Conservation (phyloP, 2,888 invertebrate genomes). For the Athalia rosae region DNA sequence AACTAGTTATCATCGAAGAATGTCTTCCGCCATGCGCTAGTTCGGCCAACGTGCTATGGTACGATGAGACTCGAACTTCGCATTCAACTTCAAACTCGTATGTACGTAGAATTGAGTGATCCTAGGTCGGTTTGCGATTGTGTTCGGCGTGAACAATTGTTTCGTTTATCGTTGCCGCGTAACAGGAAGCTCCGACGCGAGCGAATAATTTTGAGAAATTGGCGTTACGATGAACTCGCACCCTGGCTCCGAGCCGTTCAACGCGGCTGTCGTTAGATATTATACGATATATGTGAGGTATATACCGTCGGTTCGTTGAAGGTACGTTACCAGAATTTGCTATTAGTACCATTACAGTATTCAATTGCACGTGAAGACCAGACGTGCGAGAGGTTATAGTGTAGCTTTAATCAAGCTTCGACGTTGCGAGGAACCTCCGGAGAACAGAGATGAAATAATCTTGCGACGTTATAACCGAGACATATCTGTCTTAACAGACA, state of each 20-base stretch:
- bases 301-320: background rate
- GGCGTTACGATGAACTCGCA: too few relatives aligned
- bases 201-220: too few relatives aligned
- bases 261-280: too few relatives aligned
- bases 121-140: background rate
- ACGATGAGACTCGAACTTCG: too few relatives aligned
- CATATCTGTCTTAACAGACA: slow-evolving; percentile 43
- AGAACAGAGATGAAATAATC: slow-evolving; percentile 32
- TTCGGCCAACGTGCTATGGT: too few relatives aligned
- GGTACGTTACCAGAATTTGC: background rate
- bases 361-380: slow-evolving; percentile 19
- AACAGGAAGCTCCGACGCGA: too few relatives aligned
- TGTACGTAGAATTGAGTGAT: too few relatives aligned
- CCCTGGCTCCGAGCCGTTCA: too few relatives aligned
- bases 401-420: slow-evolving; percentile 40
- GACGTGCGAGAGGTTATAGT: background rate
- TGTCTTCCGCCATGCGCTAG: background rate
- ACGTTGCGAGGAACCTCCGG: background rate
- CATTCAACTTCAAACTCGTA: too few relatives aligned
- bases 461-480: slow-evolving; percentile 33
- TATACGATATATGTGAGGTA: too few relatives aligned
- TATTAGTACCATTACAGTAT: slow-evolving; percentile 19
- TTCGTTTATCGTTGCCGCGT: too few relatives aligned
- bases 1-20: slow-evolving; percentile 41
- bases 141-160: too few relatives aligned